A percentile compares a stretch with the other conserved stretches of the same genome.
Conservation (phyloP, 2,113 vertebrate genomes). For the Corythaixoides concolor region DNA sequence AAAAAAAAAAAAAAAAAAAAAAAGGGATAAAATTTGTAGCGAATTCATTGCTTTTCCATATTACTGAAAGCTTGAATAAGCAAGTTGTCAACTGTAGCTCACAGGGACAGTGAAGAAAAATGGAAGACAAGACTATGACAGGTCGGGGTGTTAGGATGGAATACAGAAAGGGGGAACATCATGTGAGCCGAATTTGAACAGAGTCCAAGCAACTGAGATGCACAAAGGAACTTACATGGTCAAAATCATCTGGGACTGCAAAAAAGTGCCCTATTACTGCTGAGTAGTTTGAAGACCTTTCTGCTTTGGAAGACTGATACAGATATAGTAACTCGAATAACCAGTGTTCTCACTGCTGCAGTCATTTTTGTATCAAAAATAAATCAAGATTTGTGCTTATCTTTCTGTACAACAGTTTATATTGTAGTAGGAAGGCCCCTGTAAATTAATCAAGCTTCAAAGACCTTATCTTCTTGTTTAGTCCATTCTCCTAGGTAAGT, state of each 20-base stretch:
- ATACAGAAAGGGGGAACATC: not conserved
- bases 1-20: not conserved
- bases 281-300: not conserved
- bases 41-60: conserved; percentile 11
- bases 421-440: not conserved
- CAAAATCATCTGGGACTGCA: not conserved
- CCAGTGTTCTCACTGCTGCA: not conserved
- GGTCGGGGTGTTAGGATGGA: not conserved
- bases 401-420: not conserved
- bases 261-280: not conserved
- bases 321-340: not conserved
- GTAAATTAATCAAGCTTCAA: not conserved
- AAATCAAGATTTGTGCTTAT: not conserved
- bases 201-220: not conserved
- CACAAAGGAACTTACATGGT: not conserved
- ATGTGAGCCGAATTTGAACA: conserved; percentile 13
- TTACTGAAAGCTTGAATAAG: conserved; percentile 46
- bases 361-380: not conserved
- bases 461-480: not conserved
- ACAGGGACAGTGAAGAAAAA: conserved; percentile 32
- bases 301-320: not conserved
- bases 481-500: not conserved
- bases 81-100: conserved; percentile 35
- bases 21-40: not conserved
- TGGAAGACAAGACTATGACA: conserved; percentile 35